phyloP scores from a whole-genome alignment of 2,888 invertebrate species.

The Acleris cristana region DNA sequence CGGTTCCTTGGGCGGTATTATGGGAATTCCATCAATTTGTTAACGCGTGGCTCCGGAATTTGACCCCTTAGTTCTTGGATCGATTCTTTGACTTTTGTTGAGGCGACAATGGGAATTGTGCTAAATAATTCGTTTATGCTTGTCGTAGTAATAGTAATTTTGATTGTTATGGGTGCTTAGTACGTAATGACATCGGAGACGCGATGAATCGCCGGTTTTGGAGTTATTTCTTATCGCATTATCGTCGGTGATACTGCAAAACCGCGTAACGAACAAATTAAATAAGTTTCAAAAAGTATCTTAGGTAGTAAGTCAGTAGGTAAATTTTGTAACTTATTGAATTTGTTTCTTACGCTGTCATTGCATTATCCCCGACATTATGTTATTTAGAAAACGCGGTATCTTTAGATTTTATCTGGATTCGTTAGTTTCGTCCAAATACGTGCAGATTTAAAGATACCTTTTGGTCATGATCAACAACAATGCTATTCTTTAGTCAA shows the following conservation, averaged over 20 bases:
- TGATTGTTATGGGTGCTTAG: slow-evolving; percentile 69
- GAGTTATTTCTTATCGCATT: slow-evolving; percentile 26
- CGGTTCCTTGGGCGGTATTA: slow-evolving; percentile 71
- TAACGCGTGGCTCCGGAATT: slow-evolving; percentile 70
- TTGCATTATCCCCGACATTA: neutral
- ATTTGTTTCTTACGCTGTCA: no score
- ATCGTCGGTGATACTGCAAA: no score
- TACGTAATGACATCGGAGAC: slow-evolving; percentile 13
- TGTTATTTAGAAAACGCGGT: slow-evolving; percentile 31
- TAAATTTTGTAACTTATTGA: no score
- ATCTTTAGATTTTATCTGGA: slow-evolving; percentile 29
- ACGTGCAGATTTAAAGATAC: slow-evolving; percentile 20
- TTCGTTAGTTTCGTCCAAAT: slow-evolving; percentile 31
- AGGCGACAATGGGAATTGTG: slow-evolving; percentile 67
- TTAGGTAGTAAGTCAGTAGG: no score
- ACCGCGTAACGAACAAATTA: no score
- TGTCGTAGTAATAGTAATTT: slow-evolving; percentile 59
- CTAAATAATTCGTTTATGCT: slow-evolving; percentile 70
- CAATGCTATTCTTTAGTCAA: neutral
- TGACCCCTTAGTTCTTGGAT: slow-evolving; percentile 62
- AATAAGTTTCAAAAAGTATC: no score
- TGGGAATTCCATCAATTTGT: slow-evolving; percentile 80
- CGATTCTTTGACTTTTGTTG: slow-evolving; percentile 63
- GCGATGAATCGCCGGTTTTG: slow-evolving; percentile 36
- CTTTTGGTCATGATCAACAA: slow-evolving; percentile 9